Percentiles rank a stretch among this genome's conserved stretches.
Evolutionary conservation across 2,797 vertebrate genomes (phyloP).

Genomic region (Erpetoichthys calabaricus): DNA sequence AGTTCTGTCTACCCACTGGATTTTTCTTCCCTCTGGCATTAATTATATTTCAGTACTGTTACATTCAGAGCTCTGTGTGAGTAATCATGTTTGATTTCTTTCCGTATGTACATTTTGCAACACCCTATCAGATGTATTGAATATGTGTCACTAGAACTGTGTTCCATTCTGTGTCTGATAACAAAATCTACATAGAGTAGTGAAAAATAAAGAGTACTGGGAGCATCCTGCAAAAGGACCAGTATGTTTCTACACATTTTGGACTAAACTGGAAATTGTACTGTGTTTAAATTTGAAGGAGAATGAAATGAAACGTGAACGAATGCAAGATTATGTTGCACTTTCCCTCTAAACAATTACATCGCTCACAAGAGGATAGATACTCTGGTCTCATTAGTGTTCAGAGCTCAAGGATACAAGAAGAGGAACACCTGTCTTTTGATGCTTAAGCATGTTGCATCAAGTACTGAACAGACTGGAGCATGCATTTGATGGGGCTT

Average conservation of each 20-base stretch:
- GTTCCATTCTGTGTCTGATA: conserved; percentile 26
- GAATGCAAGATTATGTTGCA: conserved; percentile 2
- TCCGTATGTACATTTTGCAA: conserved; percentile 32
- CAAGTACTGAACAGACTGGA: too few relatives aligned
- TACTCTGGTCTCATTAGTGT: too few relatives aligned
- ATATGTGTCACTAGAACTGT: conserved; percentile 43
- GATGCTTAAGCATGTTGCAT: too few relatives aligned
- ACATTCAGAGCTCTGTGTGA: conserved; percentile 27
- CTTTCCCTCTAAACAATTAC: not conserved
- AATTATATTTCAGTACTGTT: conserved; percentile 52
- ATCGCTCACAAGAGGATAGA: too few relatives aligned
- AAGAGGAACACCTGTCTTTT: too few relatives aligned
- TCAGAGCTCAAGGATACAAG: too few relatives aligned
- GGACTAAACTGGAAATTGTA: too few relatives aligned
- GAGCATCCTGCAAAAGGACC: too few relatives aligned
- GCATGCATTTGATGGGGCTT: too few relatives aligned
- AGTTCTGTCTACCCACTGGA: conserved; percentile 38
- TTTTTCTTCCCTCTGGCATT: conserved; percentile 46
- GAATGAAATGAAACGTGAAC: conserved; percentile 11
- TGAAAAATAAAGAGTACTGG: too few relatives aligned
- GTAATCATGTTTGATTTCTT: conserved; percentile 43
- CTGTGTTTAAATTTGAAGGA: not conserved
- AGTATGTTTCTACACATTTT: too few relatives aligned
- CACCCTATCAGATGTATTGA: conserved; percentile 50
- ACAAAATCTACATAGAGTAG: too few relatives aligned